Conservation (phyloP, 2,888 invertebrate species). For the Eilema depressum region DNA sequence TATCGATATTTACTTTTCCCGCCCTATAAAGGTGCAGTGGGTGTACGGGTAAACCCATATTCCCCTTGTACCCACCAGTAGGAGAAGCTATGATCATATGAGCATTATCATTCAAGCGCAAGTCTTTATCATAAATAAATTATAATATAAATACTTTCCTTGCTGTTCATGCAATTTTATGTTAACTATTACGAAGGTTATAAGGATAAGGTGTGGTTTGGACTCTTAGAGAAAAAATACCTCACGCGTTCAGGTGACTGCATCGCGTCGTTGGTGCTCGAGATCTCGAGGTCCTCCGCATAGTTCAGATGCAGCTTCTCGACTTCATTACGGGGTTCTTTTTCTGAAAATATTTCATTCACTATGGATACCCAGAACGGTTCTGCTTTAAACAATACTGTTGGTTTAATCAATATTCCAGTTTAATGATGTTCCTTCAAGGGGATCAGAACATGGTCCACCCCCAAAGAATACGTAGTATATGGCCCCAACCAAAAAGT, state of each 20-base stretch:
- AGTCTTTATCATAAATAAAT: too few species aligned
- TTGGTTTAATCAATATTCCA: neutral
- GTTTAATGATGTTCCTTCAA: neutral
- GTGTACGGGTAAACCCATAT: too few species aligned
- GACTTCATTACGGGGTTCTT: conserved; percentile 74
- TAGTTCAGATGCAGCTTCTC: conserved; percentile 81
- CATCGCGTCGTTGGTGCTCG: conserved; percentile 85
- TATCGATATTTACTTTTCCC: too few species aligned
- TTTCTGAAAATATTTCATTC: conserved; percentile 60
- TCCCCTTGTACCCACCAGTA: too few species aligned
- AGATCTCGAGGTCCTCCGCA: conserved; percentile 83
- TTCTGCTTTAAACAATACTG: neutral
- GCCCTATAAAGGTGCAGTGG: too few species aligned
- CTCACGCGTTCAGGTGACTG: conserved; percentile 85
- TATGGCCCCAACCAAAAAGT: neutral
- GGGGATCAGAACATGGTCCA: neutral
- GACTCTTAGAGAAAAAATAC: conserved; percentile 73
- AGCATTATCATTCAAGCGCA: too few species aligned
- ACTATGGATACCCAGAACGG: neutral
- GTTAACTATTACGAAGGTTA: conserved; percentile 17
- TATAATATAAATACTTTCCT: neutral
- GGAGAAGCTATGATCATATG: too few species aligned
- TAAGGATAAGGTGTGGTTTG: conserved; percentile 37
- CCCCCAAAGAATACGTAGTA: too few species aligned
- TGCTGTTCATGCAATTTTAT: neutral